Evolutionary conservation across 2,797 vertebrate genomes (phyloP).

Genomic region (Myotis pilosus): DNA sequence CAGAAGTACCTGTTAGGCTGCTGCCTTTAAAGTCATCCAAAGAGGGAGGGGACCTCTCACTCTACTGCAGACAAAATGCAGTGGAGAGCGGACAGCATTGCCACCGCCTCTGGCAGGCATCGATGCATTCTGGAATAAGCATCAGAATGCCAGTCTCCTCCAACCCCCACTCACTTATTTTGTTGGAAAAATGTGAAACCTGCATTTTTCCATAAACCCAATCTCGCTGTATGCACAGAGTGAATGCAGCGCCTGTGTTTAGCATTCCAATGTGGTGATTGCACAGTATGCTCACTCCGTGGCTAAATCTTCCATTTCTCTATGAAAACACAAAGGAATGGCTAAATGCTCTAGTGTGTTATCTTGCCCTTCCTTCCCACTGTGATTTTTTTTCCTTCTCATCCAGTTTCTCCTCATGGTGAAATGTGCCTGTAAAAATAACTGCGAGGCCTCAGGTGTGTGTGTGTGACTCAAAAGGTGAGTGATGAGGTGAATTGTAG

Average conservation of each 20-base stretch:
- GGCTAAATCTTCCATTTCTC: constrained; percentile 53
- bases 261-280: constrained; percentile 70
- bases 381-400: not conserved
- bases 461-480: constrained; percentile 10
- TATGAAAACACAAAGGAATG: constrained; percentile 48
- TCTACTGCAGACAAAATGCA: not conserved
- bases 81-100: not conserved
- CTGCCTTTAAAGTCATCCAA: not conserved
- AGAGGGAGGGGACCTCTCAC: not conserved
- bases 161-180: constrained; percentile 63
- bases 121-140: constrained; percentile 40
- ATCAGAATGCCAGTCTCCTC: constrained; percentile 29
- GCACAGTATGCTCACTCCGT: constrained; percentile 50
- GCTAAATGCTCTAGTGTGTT: constrained; percentile 13
- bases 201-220: constrained; percentile 64
- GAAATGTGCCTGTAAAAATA: constrained; percentile 21
- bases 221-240: constrained; percentile 24
- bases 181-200: constrained; percentile 66
- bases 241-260: constrained; percentile 64
- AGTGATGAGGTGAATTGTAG: not conserved
- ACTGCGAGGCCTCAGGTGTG: not conserved
- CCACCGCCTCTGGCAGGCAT: not conserved
- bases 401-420: not conserved
- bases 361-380: not conserved
- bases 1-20: not conserved